These are phyloP conservation scores for Gadopsis marmoratus DNA, from an alignment of 2,797 vertebrate genomes.

Conservation along the genomic window DNA sequence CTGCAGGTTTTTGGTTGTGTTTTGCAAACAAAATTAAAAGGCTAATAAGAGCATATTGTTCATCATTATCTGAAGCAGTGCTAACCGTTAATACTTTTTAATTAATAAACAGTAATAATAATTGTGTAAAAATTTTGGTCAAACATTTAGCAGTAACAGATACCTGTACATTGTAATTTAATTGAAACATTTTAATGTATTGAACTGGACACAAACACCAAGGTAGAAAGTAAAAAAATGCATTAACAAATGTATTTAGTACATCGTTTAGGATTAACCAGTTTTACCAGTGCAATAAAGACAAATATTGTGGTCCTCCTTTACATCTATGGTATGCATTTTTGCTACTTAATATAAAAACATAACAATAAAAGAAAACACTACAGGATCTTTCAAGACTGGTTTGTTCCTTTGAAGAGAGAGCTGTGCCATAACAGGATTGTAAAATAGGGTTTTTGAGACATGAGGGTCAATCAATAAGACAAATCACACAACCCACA, in stretches of 20 bases:
- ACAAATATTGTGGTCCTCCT: constrained; percentile 27
- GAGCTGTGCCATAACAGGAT: constrained; percentile 74
- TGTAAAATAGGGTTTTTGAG: constrained; percentile 77
- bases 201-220: constrained; percentile 51
- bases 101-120: neutral
- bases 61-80: constrained; percentile 6
- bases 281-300: constrained; percentile 35
- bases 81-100: neutral
- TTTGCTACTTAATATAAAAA: constrained; percentile 48
- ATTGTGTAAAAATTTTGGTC: neutral
- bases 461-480: constrained; percentile 79
- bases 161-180: constrained; percentile 20
- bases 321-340: constrained; percentile 45
- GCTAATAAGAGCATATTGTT: neutral
- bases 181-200: constrained; percentile 36
- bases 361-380: constrained; percentile 55
- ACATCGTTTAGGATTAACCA: constrained; percentile 39
- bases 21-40: constrained; percentile 27
- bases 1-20: constrained; percentile 45
- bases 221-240: constrained; percentile 8
- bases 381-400: constrained; percentile 53
- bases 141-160: constrained; percentile 5
- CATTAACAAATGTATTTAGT: constrained; percentile 17
- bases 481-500: constrained; percentile 82
- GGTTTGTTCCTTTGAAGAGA: constrained; percentile 77